Percentiles rank a stretch among this genome's conserved stretches.
These are phyloP conservation scores for Cephus runcator DNA, from an alignment of 2,888 invertebrate species.

Conservation along the genomic window DNA sequence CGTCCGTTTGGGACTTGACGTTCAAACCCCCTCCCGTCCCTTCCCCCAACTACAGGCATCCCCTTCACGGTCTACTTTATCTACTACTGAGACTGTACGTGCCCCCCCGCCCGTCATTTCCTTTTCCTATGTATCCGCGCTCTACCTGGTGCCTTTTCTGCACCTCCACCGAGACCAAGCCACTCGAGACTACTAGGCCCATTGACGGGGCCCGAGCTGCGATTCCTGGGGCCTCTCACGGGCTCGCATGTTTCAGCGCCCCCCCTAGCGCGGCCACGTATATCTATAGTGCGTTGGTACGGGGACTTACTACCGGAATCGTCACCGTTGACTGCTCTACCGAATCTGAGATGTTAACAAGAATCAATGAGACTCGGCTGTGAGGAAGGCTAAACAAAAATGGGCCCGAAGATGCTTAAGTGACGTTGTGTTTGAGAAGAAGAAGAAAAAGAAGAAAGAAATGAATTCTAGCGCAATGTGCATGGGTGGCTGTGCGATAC, in stretches of 20 bases:
- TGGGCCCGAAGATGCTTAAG: background rate
- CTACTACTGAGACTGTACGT: background rate
- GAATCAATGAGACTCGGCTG: background rate
- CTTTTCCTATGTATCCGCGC: background rate
- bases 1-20: background rate
- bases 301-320: constrained; percentile 6
- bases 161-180: background rate
- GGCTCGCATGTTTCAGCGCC: background rate
- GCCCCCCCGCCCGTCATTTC: background rate
- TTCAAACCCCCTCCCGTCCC: too few species aligned
- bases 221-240: background rate
- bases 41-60: background rate
- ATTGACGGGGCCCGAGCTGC: background rate
- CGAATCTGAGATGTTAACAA: background rate
- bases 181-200: background rate
- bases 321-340: background rate
- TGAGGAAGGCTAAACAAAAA: background rate
- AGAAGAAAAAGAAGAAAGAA: background rate
- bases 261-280: background rate
- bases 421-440: background rate
- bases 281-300: background rate
- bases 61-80: background rate
- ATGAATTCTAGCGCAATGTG: background rate
- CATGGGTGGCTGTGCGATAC: background rate
- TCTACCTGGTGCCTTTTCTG: background rate